A percentile compares a stretch with the other conserved stretches of the same genome.
phyloP scores from a whole-genome alignment of 2,113 vertebrate species.

The cat (Felis catus) region DNA sequence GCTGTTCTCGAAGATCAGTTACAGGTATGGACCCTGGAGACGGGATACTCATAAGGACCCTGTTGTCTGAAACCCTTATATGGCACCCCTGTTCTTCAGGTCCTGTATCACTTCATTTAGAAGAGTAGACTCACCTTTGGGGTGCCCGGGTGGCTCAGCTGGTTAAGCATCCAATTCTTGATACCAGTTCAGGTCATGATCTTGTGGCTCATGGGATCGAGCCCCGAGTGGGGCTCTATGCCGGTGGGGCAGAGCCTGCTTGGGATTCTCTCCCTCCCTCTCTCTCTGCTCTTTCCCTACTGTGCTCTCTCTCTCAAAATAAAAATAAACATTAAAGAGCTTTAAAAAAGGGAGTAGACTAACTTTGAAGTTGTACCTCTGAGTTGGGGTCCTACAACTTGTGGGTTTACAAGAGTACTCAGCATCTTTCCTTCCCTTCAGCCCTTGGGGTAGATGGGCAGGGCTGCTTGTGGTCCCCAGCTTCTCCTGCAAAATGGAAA shows the following conservation, averaged over 20 bases:
- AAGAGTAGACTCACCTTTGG: background rate
- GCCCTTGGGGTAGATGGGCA: background rate
- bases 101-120: background rate
- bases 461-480: too few relatives aligned
- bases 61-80: background rate
- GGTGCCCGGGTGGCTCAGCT: too few relatives aligned
- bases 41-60: fast-evolving
- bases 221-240: too few relatives aligned
- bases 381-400: fast-evolving
- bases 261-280: too few relatives aligned
- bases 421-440: background rate
- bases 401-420: background rate
- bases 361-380: background rate
- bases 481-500: background rate
- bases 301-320: too few relatives aligned
- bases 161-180: too few relatives aligned
- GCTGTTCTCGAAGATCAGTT: slow-evolving; percentile 94
- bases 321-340: too few relatives aligned
- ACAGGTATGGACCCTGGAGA: slow-evolving; percentile 86
- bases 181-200: too few relatives aligned
- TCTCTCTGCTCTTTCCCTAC: too few relatives aligned
- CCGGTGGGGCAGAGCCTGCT: too few relatives aligned
- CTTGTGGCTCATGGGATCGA: too few relatives aligned
- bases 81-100: background rate
- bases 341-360: background rate